These are phyloP conservation scores for Drosophila cracens DNA, from an alignment of 2,888 invertebrate species.

Conservation along the genomic window DNA sequence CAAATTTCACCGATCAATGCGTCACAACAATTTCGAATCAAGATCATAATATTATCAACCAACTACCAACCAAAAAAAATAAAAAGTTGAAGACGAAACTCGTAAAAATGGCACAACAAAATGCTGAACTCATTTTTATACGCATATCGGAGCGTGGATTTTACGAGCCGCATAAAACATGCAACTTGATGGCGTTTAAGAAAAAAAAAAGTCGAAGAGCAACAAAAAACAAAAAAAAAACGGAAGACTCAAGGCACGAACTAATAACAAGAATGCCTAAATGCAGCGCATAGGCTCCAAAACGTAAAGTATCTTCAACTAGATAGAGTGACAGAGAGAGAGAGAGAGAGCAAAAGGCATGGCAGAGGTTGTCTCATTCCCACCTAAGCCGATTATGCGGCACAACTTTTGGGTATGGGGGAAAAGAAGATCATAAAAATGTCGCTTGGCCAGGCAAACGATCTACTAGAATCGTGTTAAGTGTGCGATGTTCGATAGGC, in stretches of 20 bases:
- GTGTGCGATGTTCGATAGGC: constrained; percentile 43
- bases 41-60: constrained; percentile 4
- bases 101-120: constrained; percentile 80
- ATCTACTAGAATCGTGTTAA: constrained; percentile 74
- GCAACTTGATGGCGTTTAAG: constrained; percentile 69
- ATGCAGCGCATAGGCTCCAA: constrained; percentile 27
- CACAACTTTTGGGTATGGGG: constrained; percentile 42
- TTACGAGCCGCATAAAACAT: constrained; percentile 68
- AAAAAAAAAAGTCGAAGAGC: constrained; percentile 16
- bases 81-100: constrained; percentile 14
- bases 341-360: neutral
- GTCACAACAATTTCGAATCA: constrained; percentile 10
- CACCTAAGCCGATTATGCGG: constrained; percentile 70
- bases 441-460: constrained; percentile 50
- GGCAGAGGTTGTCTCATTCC: constrained; percentile 25
- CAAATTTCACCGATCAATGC: neutral
- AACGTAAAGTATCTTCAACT: constrained; percentile 42
- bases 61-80: neutral
- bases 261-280: constrained; percentile 70
- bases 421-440: constrained; percentile 61
- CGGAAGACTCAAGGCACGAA: constrained; percentile 72
- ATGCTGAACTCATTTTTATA: constrained; percentile 73
- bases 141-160: constrained; percentile 49
- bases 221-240: constrained; percentile 18
- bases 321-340: neutral